phyloP scores from a whole-genome alignment of 2,888 invertebrate species.

The Parnassius mnemosyne region DNA sequence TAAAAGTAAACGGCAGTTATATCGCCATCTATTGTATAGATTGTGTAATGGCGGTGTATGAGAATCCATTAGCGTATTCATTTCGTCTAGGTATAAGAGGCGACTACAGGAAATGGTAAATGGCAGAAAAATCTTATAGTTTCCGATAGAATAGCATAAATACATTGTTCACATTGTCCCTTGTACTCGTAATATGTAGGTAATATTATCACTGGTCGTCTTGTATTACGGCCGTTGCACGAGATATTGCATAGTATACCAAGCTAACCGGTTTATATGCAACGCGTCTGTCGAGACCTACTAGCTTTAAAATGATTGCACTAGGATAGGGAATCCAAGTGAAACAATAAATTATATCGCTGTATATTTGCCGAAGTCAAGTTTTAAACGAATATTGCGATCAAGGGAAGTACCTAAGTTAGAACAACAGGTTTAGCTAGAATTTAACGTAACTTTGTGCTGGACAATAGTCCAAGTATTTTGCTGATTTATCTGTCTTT shows the following conservation, averaged over 20 bases:
- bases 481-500: too few species aligned
- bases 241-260: constrained; percentile 22
- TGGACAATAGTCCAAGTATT: too few species aligned
- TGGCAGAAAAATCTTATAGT: too few species aligned
- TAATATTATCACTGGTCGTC: background rate
- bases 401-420: constrained; percentile 23
- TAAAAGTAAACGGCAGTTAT: too few species aligned
- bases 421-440: too few species aligned
- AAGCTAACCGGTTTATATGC: constrained; percentile 20
- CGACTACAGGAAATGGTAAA: too few species aligned
- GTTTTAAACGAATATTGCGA: constrained; percentile 18
- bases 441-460: too few species aligned
- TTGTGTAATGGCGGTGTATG: too few species aligned
- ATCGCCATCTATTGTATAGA: too few species aligned
- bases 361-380: constrained; percentile 10
- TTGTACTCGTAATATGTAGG: background rate
- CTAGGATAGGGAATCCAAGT: constrained; percentile 21
- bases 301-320: constrained; percentile 16
- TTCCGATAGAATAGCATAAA: too few species aligned
- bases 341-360: constrained; percentile 22
- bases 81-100: too few species aligned
- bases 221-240: constrained; percentile 20
- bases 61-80: too few species aligned
- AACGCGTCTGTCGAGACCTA: constrained; percentile 19
- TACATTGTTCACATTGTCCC: background rate